Evolutionary conservation across 1,140 invertebrate genomes (phyloP), one percentile per base, ranked within the genome.

Genomic region (Cyphomyrmex costatus): DNA sequence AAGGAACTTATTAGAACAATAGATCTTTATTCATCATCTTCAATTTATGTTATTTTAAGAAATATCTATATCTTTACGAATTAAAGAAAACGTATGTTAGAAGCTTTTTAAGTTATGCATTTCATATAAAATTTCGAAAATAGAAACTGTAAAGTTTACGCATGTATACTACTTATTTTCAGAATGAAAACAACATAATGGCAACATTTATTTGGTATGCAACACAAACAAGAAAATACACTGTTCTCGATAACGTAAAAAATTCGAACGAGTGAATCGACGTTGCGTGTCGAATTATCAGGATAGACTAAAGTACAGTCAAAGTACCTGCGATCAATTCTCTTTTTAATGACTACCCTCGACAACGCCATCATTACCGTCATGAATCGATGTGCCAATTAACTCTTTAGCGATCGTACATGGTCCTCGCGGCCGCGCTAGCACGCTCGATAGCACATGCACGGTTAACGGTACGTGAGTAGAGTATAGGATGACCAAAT

Each of bases 321-420:
- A 3, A 70, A 70, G 16, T 70, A n/a, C 46, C 19, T 14, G 63
- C 8, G 14, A 60, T 82, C 68, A 16, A 53, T 73, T 82, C 66
- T 42, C 36, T 71, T 82, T 82, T 82, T 82, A 82, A 82, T 14
- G 79, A 73, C 30, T 83, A 60, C 24, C 30, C 12, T 80, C 30
- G 61, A 80, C 56, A 33, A 46, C 21, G 49, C 68, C 33, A 42
- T 83, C 53, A 60, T 82, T 82, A 82, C 36, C 79, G 53, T 71
- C 79, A 33, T 85, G 74, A 49, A 85, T 85, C 82, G 61, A 85
- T 78, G 74, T 78, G 73, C 71, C 82, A 85, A 85, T 85, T 85
- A 85, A 85, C 58, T 85, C 74, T 78, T 85, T 78, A 76, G 82
- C 60, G 61, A 78, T 21, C 49, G 46, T 36, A 66, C 73, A 85